Conservation (phyloP, 2,888 invertebrate genomes). For the Silvanus unidentatus region DNA sequence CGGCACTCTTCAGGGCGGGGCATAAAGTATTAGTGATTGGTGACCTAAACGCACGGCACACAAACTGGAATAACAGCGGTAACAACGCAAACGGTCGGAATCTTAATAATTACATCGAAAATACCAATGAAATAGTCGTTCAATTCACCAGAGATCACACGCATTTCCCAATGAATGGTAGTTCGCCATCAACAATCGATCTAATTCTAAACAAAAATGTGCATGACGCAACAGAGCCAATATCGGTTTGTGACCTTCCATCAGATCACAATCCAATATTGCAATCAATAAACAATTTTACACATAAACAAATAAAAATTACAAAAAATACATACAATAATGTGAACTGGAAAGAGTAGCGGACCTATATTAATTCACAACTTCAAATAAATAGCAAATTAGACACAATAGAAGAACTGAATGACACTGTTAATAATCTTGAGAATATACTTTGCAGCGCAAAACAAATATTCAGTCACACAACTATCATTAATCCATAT, state of each 20-base stretch:
- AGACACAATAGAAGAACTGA: not conserved
- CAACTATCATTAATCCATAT: too few relatives aligned
- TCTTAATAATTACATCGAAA: not conserved
- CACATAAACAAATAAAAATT: not conserved
- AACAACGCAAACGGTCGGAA: constrained; percentile 8
- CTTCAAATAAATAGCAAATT: not conserved
- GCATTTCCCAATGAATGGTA: constrained; percentile 6
- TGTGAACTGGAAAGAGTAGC: not conserved
- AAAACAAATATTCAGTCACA: too few relatives aligned
- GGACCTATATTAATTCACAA: not conserved
- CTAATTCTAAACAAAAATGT: constrained; percentile 1
- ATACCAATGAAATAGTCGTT: not conserved
- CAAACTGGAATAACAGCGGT: constrained; percentile 4
- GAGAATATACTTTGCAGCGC: too few relatives aligned
- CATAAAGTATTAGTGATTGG: constrained; percentile 4
- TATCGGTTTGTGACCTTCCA: not conserved
- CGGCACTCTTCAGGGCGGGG: not conserved
- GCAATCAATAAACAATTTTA: too few relatives aligned
- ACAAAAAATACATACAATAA: not conserved
- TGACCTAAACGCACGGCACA: constrained; percentile 11
- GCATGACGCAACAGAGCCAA: not conserved
- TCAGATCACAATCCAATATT: constrained; percentile 3
- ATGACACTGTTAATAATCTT: not conserved
- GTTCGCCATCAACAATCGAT: constrained; percentile 9
- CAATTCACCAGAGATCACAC: constrained; percentile 1